These are phyloP conservation scores for Anomalospiza imberbis DNA, from an alignment of 2,797 vertebrate genomes.

Conservation along the genomic window DNA sequence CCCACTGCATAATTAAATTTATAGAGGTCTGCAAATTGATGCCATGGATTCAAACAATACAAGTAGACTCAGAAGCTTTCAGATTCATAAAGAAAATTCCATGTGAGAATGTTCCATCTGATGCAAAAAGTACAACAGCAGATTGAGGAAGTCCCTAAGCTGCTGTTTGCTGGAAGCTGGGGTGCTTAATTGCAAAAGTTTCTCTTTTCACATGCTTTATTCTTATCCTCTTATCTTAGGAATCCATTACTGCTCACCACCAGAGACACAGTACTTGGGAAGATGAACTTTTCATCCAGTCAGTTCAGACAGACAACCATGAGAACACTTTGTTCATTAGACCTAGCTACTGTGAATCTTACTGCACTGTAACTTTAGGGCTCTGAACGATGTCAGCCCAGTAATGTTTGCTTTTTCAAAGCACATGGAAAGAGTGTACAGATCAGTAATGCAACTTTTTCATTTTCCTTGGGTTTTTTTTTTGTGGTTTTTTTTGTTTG, in stretches of 20 bases:
- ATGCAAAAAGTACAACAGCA: background rate
- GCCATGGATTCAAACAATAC: background rate
- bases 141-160: background rate
- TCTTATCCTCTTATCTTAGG: background rate
- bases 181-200: background rate
- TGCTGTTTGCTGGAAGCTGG: background rate
- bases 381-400: background rate
- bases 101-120: background rate
- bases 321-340: background rate
- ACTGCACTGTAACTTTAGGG: background rate
- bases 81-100: background rate
- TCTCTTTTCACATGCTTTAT: background rate
- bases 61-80: background rate
- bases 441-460: background rate
- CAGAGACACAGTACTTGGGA: background rate
- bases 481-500: too few relatives aligned
- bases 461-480: accelerated
- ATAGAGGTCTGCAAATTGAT: background rate
- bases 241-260: background rate
- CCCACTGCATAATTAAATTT: background rate
- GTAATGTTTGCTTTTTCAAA: background rate
- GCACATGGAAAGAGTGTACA: background rate
- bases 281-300: background rate
- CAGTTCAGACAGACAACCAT: background rate
- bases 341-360: background rate